phyloP scores from a whole-genome alignment of 2,113 vertebrate species.

The Oreochromis spilurus region DNA sequence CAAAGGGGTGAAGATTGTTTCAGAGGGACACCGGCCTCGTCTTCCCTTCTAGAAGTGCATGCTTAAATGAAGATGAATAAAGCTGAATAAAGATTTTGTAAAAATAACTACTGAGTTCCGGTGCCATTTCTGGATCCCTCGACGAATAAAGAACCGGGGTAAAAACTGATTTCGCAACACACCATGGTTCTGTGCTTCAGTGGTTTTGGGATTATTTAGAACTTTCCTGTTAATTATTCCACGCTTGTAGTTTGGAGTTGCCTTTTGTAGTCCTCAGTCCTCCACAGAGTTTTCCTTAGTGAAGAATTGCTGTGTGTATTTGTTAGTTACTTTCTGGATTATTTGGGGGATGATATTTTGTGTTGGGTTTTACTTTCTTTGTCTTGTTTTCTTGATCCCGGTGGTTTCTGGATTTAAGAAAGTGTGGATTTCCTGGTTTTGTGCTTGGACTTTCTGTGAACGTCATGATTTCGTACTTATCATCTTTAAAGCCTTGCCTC shows the following conservation, averaged over 20 bases:
- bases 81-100: too few species aligned
- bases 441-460: background rate
- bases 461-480: background rate
- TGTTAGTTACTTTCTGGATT: background rate
- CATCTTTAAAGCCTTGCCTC: background rate
- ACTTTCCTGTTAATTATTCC: background rate
- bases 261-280: background rate
- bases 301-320: background rate
- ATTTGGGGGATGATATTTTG: background rate
- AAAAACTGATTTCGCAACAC: too few species aligned
- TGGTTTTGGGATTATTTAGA: background rate
- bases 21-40: too few species aligned
- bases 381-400: background rate
- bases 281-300: background rate
- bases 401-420: background rate
- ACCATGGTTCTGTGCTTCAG: background rate
- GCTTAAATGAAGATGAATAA: too few species aligned
- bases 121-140: too few species aligned
- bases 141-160: too few species aligned
- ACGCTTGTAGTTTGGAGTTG: background rate
- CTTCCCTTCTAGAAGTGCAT: too few species aligned
- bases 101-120: too few species aligned
- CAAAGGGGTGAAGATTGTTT: too few species aligned
- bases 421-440: background rate
- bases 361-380: background rate